Evolutionary conservation across 1,140 invertebrate species (phyloP).

Genomic region (Bombus breviceps): DNA sequence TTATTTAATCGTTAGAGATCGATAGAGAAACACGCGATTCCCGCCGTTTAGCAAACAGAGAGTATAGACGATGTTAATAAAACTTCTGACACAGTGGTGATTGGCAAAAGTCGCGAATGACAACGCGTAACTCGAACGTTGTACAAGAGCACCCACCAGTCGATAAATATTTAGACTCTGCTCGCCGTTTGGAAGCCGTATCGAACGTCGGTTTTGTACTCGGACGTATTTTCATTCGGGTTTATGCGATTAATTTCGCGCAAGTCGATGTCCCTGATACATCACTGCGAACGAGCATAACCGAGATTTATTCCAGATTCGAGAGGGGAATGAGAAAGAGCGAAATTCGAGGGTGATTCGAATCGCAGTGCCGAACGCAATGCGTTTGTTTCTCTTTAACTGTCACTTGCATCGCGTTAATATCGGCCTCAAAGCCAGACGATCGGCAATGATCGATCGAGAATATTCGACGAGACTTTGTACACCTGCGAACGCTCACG

Average conservation of each 20-base stretch:
- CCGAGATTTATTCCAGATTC: neutral
- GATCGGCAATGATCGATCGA: neutral
- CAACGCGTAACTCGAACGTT: neutral
- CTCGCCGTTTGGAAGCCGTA: neutral
- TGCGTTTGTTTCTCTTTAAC: neutral
- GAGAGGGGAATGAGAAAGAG: neutral
- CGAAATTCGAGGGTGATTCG: no score
- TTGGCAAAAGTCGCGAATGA: no score
- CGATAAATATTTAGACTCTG: neutral
- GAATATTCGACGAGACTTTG: neutral
- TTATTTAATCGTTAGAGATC: accelerated
- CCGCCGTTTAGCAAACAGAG: neutral
- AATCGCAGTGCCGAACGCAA: neutral
- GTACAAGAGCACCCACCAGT: neutral
- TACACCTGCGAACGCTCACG: no score
- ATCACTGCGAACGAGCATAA: neutral
- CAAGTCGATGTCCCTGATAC: neutral
- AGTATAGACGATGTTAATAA: neutral
- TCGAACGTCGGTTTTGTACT: neutral
- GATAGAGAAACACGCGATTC: no score
- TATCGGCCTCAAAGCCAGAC: neutral
- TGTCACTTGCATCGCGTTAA: neutral
- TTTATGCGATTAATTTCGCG: neutral
- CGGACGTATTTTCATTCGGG: neutral
- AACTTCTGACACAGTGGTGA: neutral